Evolutionary conservation across 2,888 invertebrate species (phyloP).

Genomic region (Luffia ferchaultella): DNA sequence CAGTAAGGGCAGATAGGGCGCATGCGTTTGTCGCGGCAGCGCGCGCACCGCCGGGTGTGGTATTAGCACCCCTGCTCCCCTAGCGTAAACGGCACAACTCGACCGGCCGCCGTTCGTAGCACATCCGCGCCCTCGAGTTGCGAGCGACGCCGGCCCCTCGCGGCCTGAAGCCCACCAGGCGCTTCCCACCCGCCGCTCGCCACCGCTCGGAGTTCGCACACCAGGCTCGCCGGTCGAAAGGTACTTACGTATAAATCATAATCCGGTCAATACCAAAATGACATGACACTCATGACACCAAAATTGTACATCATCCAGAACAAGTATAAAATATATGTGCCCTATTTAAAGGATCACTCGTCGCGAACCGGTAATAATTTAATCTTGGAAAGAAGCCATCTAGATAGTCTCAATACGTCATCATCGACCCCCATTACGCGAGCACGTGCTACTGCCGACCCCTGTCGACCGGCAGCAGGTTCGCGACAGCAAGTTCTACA

Average conservation of each 20-base stretch:
- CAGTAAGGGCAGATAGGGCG: slow-evolving; percentile 22
- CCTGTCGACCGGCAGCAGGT: not conserved
- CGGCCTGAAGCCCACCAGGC: slow-evolving; percentile 26
- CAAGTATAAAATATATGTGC: too few relatives aligned
- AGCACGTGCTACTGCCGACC: not conserved
- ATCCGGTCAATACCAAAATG: too few relatives aligned
- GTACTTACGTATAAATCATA: slow-evolving; percentile 26
- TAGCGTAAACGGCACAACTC: slow-evolving; percentile 33
- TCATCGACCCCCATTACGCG: not conserved
- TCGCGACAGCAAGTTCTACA: too few relatives aligned
- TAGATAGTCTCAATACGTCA: not conserved
- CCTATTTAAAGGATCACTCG: too few relatives aligned
- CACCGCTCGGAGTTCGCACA: slow-evolving; percentile 49
- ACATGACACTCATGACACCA: too few relatives aligned
- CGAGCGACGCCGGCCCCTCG: slow-evolving; percentile 57
- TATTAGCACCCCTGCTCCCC: slow-evolving; percentile 24
- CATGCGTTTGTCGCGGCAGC: slow-evolving; percentile 48
- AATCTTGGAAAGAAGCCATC: not conserved
- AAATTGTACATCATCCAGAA: too few relatives aligned
- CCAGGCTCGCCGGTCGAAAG: slow-evolving; percentile 51
- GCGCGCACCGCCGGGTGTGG: slow-evolving; percentile 28
- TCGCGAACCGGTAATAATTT: too few relatives aligned
- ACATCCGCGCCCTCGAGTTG: slow-evolving; percentile 41
- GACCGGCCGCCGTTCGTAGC: slow-evolving; percentile 51
- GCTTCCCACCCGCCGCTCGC: slow-evolving; percentile 26